Evolutionary conservation across 2,797 vertebrate species (phyloP), one percentile per base, ranked within the genome.

Genomic region (Siniperca obscura): DNA sequence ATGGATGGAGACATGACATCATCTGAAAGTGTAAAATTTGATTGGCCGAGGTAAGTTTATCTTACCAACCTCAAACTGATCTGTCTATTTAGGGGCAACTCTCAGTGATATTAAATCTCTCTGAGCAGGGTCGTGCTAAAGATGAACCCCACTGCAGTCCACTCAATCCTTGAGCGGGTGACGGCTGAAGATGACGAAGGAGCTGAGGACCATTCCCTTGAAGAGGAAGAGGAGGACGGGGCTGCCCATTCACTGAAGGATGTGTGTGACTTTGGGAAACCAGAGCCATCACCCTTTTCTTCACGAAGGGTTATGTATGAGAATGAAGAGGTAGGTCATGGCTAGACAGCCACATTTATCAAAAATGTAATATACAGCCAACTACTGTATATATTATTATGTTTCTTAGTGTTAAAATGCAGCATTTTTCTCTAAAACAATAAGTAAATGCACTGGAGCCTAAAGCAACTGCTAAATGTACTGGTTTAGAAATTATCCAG

Each of bases 291-390:
- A 0, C 98, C 98, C 22, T 99, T 99, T 93, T 99, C 98, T 22
- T 99, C 98, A 56, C 96, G 98, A 16, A 96, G 98, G 89, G 98
- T 99, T 55, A 99, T 99, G 98, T 99, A 99, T 94, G 98, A 99
- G 88, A 99, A 99, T 74, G 98, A 99, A 87, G 98, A 99, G 97
- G 98, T 99, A 80, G 40, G 89, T 73, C 4, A 16, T 27, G 4
- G 38, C 22, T 38, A 25, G 48, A 78, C 12, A 17, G 13, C 27
- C 42, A 46, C 22, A 65, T 44, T 64, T 1, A 62, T 62, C 13
- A 70, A n/a, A 64, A 53, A 53, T 27, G 7, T 55, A 48, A 64
- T 69, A 46, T 40, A 50, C 57, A 27, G 25, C 42, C 14, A 46
- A 56, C 25, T 30, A 2, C 9, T 64, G 22, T 13, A 3, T 25